phyloP scores from a whole-genome alignment of 2,113 vertebrate genomes.

The Athene noctua region DNA sequence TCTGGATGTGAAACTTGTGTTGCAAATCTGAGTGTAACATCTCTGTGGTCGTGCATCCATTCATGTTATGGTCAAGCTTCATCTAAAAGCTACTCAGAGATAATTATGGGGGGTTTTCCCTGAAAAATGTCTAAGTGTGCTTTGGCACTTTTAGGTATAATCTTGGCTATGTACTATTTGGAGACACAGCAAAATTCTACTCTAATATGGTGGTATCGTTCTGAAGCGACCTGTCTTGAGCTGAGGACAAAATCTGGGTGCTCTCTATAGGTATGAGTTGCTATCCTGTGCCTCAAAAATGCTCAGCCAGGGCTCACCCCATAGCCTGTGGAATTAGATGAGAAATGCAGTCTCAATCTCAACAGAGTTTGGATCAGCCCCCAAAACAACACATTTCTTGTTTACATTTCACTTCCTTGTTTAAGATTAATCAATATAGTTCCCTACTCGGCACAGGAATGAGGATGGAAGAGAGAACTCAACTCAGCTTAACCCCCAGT shows the following conservation, averaged over 20 bases:
- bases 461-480: conserved; percentile 21
- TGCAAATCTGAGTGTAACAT: no score
- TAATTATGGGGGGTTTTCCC: no score
- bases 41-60: fast-evolving
- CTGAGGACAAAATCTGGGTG: neutral
- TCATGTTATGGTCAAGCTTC: neutral
- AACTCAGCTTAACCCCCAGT: neutral
- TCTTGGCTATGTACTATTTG: neutral
- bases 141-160: neutral
- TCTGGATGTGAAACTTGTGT: neutral
- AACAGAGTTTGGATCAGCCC: neutral
- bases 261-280: neutral
- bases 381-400: neutral
- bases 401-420: neutral
- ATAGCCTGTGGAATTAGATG: neutral
- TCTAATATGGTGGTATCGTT: neutral
- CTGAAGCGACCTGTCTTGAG: neutral
- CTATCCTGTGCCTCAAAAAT: neutral
- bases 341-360: neutral
- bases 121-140: neutral
- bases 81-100: neutral
- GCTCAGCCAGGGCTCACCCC: neutral
- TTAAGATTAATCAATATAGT: neutral
- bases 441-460: neutral
- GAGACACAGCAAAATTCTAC: neutral